phyloP scores from a whole-genome alignment of 2,888 invertebrate genomes.

The Dromius quadrimaculatus region DNA sequence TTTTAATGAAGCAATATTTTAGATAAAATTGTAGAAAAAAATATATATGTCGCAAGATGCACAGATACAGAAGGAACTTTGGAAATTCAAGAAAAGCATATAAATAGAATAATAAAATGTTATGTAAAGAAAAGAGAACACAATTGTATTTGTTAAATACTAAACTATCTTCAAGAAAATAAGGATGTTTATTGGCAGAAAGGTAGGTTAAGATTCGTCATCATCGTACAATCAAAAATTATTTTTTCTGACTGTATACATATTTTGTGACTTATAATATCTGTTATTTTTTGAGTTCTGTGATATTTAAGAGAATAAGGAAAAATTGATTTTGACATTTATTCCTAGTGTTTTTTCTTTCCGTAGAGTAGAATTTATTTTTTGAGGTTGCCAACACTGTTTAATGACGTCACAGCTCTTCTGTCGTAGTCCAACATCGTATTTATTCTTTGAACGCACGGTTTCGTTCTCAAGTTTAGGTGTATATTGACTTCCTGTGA shows the following conservation, averaged over 20 bases:
- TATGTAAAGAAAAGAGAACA: too few species aligned
- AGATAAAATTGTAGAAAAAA: background rate
- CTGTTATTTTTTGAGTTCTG: too few species aligned
- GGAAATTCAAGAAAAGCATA: too few species aligned
- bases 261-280: too few species aligned
- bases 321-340: background rate
- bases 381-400: slow-evolving; percentile 18
- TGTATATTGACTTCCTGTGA: slow-evolving; percentile 53
- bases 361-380: slow-evolving; percentile 32
- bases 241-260: too few species aligned
- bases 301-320: too few species aligned
- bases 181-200: too few species aligned
- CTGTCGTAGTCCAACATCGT: slow-evolving; percentile 24
- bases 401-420: slow-evolving; percentile 34
- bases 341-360: slow-evolving; percentile 17
- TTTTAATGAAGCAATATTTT: background rate
- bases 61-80: background rate
- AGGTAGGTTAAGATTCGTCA: too few species aligned
- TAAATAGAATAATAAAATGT: too few species aligned
- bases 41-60: background rate
- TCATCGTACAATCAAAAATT: too few species aligned
- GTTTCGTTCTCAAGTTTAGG: slow-evolving; percentile 46
- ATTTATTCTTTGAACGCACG: slow-evolving; percentile 41
- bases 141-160: too few species aligned
- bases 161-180: too few species aligned